phyloP scores from a whole-genome alignment of 2,888 invertebrate genomes.

The Notodonta dromedarius region DNA sequence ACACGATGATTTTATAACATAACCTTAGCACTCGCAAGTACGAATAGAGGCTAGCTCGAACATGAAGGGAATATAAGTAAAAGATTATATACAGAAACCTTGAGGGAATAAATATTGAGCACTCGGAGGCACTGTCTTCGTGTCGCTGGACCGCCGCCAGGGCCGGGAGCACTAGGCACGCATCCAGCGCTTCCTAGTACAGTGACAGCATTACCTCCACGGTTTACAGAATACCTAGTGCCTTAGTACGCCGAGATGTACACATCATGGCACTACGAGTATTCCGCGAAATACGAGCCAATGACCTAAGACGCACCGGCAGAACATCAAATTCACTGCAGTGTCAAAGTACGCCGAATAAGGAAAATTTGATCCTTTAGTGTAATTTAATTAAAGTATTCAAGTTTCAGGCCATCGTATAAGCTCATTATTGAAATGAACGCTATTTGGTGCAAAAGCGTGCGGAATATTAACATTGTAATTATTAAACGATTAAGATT shows the following conservation, averaged over 20 bases:
- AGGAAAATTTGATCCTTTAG: conserved; percentile 49
- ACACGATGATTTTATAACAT: too few species aligned
- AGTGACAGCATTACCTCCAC: conserved; percentile 62
- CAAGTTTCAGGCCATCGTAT: conserved; percentile 23
- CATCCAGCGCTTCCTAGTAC: conserved; percentile 75
- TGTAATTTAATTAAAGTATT: conserved; percentile 44
- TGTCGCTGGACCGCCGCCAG: conserved; percentile 66
- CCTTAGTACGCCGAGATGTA: conserved; percentile 48
- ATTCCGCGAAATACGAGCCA: conserved; percentile 50
- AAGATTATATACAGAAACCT: conserved; percentile 28
- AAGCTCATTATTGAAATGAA: conserved; percentile 34
- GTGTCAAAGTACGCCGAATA: conserved; percentile 48
- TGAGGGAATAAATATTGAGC: conserved; percentile 33
- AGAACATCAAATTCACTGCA: conserved; percentile 19
- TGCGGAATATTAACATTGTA: conserved; percentile 42
- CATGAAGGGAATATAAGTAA: conserved; percentile 20
- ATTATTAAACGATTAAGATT: conserved; percentile 44
- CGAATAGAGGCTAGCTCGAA: not conserved
- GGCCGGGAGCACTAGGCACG: conserved; percentile 59
- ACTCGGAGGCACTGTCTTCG: conserved; percentile 36
- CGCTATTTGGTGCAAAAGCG: conserved; percentile 41
- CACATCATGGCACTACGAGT: conserved; percentile 42
- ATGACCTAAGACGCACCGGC: conserved; percentile 43
- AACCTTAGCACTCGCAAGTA: too few species aligned
- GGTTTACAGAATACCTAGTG: conserved; percentile 56